A percentile compares a stretch with the other conserved stretches of the same genome.
Conservation (phyloP, 2,797 vertebrate species). For the Brachyrhaphis roseni region DNA sequence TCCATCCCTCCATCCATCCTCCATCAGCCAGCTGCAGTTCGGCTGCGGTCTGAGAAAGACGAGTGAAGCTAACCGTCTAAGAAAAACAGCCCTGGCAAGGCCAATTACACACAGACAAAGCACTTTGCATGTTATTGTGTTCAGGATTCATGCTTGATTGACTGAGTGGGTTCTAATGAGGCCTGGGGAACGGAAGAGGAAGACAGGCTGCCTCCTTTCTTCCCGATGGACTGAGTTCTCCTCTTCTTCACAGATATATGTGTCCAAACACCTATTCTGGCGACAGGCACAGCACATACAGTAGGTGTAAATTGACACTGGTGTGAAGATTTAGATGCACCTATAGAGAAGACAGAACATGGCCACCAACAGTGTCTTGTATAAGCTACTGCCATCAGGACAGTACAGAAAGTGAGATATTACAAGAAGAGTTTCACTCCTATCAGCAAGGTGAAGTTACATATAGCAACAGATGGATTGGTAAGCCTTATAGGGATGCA, state of each 20-base stretch:
- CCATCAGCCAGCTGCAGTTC: slow-evolving; percentile 59
- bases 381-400: slow-evolving; percentile 23
- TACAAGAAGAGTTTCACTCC: slow-evolving; percentile 58
- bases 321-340: slow-evolving; percentile 8
- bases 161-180: slow-evolving; percentile 79
- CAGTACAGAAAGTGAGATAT: slow-evolving; percentile 51
- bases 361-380: slow-evolving; percentile 12
- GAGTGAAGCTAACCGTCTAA: slow-evolving; percentile 66
- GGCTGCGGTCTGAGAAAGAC: slow-evolving; percentile 53
- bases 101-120: slow-evolving; percentile 78
- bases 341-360: slow-evolving; percentile 11
- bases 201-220: slow-evolving; percentile 54
- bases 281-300: slow-evolving; percentile 27
- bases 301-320: slow-evolving; percentile 33
- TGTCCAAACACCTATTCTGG: slow-evolving; percentile 17
- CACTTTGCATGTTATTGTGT: slow-evolving; percentile 79
- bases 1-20: slow-evolving; percentile 25
- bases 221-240: slow-evolving; percentile 65
- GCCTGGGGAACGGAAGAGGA: slow-evolving; percentile 61
- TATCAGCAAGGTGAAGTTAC: slow-evolving; percentile 58
- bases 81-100: slow-evolving; percentile 71
- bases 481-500: slow-evolving; percentile 54
- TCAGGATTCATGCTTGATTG: slow-evolving; percentile 78
- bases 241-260: slow-evolving; percentile 1
- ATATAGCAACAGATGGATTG: slow-evolving; percentile 71